Evolutionary conservation across 2,888 invertebrate genomes (phyloP).

Genomic region (Auanema sp.): DNA sequence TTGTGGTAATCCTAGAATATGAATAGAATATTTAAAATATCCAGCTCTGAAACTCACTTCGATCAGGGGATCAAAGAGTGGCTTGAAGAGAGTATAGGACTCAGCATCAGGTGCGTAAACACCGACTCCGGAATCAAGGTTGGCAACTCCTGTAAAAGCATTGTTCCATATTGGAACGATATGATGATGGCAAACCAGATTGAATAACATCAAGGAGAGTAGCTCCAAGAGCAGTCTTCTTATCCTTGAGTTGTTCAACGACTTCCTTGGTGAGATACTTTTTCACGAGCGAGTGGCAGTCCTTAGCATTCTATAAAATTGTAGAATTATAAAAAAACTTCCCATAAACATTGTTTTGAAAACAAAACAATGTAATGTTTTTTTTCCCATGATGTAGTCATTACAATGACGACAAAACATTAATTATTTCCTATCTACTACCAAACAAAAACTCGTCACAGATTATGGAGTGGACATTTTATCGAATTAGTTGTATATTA

Average conservation of each 20-base stretch:
- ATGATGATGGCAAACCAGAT: constrained; percentile 34
- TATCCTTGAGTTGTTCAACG: constrained; percentile 86
- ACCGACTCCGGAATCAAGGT: constrained; percentile 92
- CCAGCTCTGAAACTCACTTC: not conserved
- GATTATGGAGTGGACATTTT: no score
- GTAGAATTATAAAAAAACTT: not conserved
- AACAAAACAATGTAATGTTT: no score
- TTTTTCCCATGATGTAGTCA: no score
- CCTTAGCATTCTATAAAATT: constrained; percentile 64
- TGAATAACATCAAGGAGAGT: constrained; percentile 87
- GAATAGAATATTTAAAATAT: not conserved
- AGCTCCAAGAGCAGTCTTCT: constrained; percentile 90
- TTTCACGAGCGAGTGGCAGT: constrained; percentile 94
- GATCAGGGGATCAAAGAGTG: constrained; percentile 94
- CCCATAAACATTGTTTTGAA: no score
- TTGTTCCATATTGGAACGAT: not conserved
- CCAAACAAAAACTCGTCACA: no score
- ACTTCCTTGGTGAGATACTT: constrained; percentile 84
- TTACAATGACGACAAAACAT: no score
- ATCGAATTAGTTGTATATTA: no score
- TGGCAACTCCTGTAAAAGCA: constrained; percentile 76
- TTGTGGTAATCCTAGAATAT: constrained; percentile 79
- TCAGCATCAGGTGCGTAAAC: constrained; percentile 89
- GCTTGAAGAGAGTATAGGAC: constrained; percentile 86
- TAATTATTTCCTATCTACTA: no score